Conservation (phyloP, 2,797 vertebrate species). For the Phyllotis vaccarum region DNA sequence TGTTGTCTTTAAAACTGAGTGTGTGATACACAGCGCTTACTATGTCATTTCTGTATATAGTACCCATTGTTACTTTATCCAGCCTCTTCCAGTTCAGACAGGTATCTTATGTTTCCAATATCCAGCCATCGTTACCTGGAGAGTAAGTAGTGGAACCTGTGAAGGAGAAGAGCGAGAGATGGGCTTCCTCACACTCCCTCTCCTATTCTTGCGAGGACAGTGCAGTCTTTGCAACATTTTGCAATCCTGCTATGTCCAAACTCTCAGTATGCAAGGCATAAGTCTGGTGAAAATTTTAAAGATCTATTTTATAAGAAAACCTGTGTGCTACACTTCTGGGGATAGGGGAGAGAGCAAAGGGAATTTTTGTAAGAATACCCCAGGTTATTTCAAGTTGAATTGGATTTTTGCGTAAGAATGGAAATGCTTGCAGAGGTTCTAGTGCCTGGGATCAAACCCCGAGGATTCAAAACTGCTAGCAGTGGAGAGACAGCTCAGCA, state of each 20-base stretch:
- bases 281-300: conserved; percentile 26
- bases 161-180: too few relatives aligned
- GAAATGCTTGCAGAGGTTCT: not conserved
- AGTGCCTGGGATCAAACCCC: not conserved
- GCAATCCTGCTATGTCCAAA: not conserved
- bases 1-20: not conserved
- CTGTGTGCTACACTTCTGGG: not conserved
- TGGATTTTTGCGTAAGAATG: not conserved
- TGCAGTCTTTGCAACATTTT: not conserved
- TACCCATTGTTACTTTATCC: not conserved
- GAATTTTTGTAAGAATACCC: not conserved
- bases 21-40: not conserved
- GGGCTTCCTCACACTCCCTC: not conserved
- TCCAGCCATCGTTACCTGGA: not conserved
- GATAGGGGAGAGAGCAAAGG: not conserved
- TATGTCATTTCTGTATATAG: not conserved
- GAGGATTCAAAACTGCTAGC: not conserved
- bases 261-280: conserved; percentile 4
- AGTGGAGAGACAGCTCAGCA: not conserved
- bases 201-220: not conserved
- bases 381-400: conserved; percentile 25
- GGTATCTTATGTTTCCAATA: not conserved
- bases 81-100: not conserved
- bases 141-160: too few relatives aligned
- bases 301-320: conserved; percentile 46